These are phyloP conservation scores for Erpobdella octoculata DNA, from an alignment of 2,888 invertebrate genomes.

Conservation along the genomic window DNA sequence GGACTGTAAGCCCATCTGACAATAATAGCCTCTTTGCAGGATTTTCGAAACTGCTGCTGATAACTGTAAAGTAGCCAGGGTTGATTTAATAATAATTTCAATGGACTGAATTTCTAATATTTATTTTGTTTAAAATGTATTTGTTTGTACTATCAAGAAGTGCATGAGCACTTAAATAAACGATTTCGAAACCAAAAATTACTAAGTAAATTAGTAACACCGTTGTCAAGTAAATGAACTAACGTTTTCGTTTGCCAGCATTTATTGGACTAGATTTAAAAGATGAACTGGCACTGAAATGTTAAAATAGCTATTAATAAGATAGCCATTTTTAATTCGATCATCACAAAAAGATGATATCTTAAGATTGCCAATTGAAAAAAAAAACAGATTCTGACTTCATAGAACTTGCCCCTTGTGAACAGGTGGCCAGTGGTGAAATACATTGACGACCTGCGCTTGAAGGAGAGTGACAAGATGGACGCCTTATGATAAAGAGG, in stretches of 20 bases:
- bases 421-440: slow-evolving; percentile 1
- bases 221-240: background rate
- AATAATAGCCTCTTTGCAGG: background rate
- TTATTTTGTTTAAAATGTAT: background rate
- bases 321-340: background rate
- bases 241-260: slow-evolving; percentile 10
- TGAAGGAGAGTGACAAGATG: too few relatives aligned
- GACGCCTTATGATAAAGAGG: background rate
- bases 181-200: too few relatives aligned
- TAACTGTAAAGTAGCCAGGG: background rate
- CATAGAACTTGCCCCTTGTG: background rate
- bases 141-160: too few relatives aligned
- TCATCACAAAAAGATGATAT: background rate
- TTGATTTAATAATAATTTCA: background rate
- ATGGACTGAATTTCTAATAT: background rate
- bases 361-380: too few relatives aligned
- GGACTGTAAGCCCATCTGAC: too few relatives aligned
- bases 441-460: background rate
- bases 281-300: background rate
- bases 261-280: background rate
- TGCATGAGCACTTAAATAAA: too few relatives aligned
- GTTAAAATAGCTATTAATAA: background rate
- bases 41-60: background rate
- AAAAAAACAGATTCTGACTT: too few relatives aligned
- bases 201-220: background rate